phyloP scores from a whole-genome alignment of 2,888 invertebrate genomes.

The Gerris lacustris region DNA sequence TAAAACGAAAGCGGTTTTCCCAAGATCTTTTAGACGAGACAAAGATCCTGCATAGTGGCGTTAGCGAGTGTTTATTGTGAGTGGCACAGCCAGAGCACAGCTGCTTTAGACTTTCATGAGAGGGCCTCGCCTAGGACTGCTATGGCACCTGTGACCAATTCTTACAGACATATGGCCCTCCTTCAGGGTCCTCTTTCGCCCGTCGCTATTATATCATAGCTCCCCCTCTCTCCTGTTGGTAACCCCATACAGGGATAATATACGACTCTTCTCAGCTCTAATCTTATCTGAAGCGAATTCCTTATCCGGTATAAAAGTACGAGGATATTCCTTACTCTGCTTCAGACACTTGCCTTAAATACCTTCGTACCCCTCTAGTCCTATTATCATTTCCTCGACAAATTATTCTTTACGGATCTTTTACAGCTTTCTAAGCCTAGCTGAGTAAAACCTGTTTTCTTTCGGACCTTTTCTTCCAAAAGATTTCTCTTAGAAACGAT shows the following conservation, averaged over 20 bases:
- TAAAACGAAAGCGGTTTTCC: too few species aligned
- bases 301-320: neutral
- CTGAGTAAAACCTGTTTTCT: neutral
- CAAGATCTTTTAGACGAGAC: too few species aligned
- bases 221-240: neutral
- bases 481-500: neutral
- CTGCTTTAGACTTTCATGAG: conserved; percentile 8
- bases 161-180: neutral
- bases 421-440: neutral
- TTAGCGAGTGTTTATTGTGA: neutral
- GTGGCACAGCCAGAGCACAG: neutral
- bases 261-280: neutral
- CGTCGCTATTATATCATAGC: neutral
- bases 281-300: conserved; percentile 1
- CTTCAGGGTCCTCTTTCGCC: neutral
- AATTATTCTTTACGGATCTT: neutral
- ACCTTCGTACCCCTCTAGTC: neutral
- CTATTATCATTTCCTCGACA: neutral
- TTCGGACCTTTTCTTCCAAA: neutral
- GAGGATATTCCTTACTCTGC: neutral
- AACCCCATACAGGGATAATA: neutral
- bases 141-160: conserved; percentile 7
- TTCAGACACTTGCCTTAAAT: conserved; percentile 1
- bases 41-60: too few species aligned
- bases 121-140: neutral